These are phyloP conservation scores for Teleogryllus occipitalis DNA, from an alignment of 1,140 invertebrate genomes.

Conservation along the genomic window DNA sequence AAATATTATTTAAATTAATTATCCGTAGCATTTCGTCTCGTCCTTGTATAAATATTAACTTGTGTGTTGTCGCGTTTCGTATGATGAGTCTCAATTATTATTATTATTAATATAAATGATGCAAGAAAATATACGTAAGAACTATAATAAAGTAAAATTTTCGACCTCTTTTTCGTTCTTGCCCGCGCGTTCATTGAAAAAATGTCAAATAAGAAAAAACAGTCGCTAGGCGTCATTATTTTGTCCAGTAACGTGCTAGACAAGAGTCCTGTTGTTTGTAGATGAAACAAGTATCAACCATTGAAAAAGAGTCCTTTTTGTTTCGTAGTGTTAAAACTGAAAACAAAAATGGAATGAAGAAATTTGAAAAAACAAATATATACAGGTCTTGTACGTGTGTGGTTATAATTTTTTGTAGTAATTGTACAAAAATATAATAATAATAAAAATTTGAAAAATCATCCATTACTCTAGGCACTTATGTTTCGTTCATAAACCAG, in stretches of 20 bases:
- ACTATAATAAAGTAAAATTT: neutral
- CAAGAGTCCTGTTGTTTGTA: neutral
- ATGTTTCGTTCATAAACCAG: neutral
- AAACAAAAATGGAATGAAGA: slow-evolving; percentile 1
- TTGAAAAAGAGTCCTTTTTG: neutral
- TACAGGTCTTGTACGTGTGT: slow-evolving; percentile 3
- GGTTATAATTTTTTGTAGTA: slow-evolving; percentile 14
- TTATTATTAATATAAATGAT: neutral
- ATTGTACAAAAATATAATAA: slow-evolving; percentile 16
- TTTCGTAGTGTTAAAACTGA: neutral
- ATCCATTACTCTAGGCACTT: neutral
- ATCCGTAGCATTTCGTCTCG: slow-evolving; percentile 7
- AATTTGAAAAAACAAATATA: slow-evolving; percentile 1
- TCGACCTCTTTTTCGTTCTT: neutral
- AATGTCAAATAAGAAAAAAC: neutral
- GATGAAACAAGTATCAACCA: neutral
- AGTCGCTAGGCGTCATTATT: slow-evolving; percentile 3
- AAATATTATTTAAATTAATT: slow-evolving; percentile 3
- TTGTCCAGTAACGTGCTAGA: slow-evolving; percentile 3
- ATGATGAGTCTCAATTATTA: neutral
- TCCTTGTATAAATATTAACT: slow-evolving; percentile 14
- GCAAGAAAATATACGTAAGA: neutral
- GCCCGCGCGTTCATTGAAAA: neutral
- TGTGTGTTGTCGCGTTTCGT: slow-evolving; percentile 3
- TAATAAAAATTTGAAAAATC: slow-evolving; percentile 10